Base-by-base conservation (phyloP, 1,140 invertebrate genomes). In the Procambarus clarkii region DNA sequence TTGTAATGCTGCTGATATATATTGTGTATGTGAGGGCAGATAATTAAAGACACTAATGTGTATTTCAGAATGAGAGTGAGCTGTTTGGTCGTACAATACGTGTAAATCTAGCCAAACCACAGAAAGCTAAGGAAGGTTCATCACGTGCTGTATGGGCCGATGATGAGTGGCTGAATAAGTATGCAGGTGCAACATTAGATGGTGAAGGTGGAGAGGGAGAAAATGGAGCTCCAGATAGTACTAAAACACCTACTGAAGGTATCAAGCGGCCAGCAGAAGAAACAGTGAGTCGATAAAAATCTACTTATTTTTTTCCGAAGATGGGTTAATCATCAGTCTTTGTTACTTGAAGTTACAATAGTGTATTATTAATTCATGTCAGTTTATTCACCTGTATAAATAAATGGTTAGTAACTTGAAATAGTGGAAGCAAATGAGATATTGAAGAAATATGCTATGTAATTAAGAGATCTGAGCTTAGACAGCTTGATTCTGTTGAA, bases 31-130 rank as follows among this genome's bases (percentile, higher is more conserved):
- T 34, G 34, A 34, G 34, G 34, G 34, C 34, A 34, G 34, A 34
- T 34, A 34, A 34, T 34, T 34, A 34, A 34, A 34, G 34, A 58
- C 54, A 58, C 54, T 58, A 13, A 1, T n/a, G 3, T n/a, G n/a
- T 79, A 78, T 81, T 81, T 15, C 88, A 99, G 98, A 99, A 99
- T 96, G 98, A 99, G 94, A 98, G 98, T 0, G 99, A 99, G 95
- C 95, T 99, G 24, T 99, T 98, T 96, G 99, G 99, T 0, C 96
- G 98, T 92, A 99, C 98, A 86, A 98, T 99, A 92, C 96, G 98
- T 94, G 98, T 99, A 1, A 99, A 99, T 94, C 96, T 99, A 92
- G 99, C 99, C 0, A 99, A 99, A 93, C 99, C 99, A 46, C 97
- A 98, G 94, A 97, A 98, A 93, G 98, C 99, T 77, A 89, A 91